phyloP scores from a whole-genome alignment of 2,888 invertebrate species.

The Caenorhabditis sp. region DNA sequence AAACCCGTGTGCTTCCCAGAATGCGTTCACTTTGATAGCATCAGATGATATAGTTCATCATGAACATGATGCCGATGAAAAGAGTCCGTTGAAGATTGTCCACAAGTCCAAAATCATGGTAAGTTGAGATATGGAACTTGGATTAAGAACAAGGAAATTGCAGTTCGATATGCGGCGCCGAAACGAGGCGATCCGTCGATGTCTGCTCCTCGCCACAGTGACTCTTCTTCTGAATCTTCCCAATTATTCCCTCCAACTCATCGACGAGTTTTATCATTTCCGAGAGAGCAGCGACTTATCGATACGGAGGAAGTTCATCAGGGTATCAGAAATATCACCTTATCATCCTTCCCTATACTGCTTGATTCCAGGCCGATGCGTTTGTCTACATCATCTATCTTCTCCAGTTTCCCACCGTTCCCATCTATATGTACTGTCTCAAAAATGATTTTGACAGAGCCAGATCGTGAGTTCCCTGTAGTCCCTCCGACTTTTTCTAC shows the following conservation, averaged over 20 bases:
- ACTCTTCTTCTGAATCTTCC: constrained; percentile 70
- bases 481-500: no score
- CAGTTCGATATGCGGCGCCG: constrained; percentile 57
- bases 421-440: constrained; percentile 67
- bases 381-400: constrained; percentile 70
- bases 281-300: constrained; percentile 46
- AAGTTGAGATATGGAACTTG: not conserved
- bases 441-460: constrained; percentile 62
- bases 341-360: no score
- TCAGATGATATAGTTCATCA: constrained; percentile 52
- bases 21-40: constrained; percentile 46
- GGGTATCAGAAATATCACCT: no score
- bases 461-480: constrained; percentile 38
- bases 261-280: constrained; percentile 69
- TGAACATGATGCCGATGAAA: constrained; percentile 33
- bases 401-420: constrained; percentile 69
- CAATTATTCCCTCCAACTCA: constrained; percentile 66
- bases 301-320: constrained; percentile 35
- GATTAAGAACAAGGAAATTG: not conserved
- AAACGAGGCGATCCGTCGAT: constrained; percentile 66
- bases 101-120: constrained; percentile 60
- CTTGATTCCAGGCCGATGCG: constrained; percentile 61
- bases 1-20: constrained; percentile 35
- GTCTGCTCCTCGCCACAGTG: constrained; percentile 68
- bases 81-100: constrained; percentile 56